These are phyloP conservation scores for Caenorhabditis doughertyi DNA, from an alignment of 2,888 invertebrate genomes.

Conservation along the genomic window DNA sequence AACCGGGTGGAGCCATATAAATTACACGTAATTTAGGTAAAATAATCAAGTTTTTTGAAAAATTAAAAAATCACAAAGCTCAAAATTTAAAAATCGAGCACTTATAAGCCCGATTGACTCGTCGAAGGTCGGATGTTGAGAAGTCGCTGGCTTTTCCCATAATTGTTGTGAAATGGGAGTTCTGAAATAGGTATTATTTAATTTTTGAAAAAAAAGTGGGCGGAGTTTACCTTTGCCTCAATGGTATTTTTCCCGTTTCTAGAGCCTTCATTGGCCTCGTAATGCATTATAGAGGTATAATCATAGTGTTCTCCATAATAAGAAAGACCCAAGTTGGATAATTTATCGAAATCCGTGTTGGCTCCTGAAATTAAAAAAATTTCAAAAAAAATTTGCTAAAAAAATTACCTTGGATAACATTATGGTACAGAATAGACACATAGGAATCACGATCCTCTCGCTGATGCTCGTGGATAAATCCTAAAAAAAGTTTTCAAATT, in stretches of 20 bases:
- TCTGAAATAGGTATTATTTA: constrained; percentile 35
- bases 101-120: constrained; percentile 80
- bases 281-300: constrained; percentile 82
- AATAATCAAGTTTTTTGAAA: neutral
- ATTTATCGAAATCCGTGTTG: constrained; percentile 81
- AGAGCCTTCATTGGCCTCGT: constrained; percentile 76
- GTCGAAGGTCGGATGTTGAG: constrained; percentile 78
- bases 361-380: constrained; percentile 69
- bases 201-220: neutral
- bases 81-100: constrained; percentile 62
- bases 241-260: constrained; percentile 81
- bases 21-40: constrained; percentile 29
- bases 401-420: constrained; percentile 74
- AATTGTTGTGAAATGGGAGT: constrained; percentile 74
- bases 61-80: neutral
- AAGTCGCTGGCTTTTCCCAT: constrained; percentile 82
- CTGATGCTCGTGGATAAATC: constrained; percentile 82
- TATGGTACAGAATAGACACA: constrained; percentile 78
- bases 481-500: constrained; percentile 28
- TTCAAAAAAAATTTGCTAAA: neutral
- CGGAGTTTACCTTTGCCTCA: constrained; percentile 72
- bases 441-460: constrained; percentile 80
- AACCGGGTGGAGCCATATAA: constrained; percentile 24
- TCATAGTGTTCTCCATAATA: constrained; percentile 81
- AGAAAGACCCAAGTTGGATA: constrained; percentile 78